These are phyloP conservation scores for Crenuchus spilurus DNA, from an alignment of 2,797 vertebrate genomes.

Conservation along the genomic window DNA sequence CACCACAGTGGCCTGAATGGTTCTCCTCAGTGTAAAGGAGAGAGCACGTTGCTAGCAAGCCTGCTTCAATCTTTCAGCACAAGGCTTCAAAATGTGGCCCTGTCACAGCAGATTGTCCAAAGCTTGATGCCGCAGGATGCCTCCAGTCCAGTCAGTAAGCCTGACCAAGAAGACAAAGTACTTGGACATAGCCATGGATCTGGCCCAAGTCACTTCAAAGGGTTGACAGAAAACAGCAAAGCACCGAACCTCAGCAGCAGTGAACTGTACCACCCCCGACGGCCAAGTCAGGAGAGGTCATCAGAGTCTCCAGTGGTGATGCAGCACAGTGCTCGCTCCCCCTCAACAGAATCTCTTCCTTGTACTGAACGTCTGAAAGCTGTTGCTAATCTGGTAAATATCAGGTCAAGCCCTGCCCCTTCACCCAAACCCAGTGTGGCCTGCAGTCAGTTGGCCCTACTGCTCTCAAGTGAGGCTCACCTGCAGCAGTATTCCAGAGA, in stretches of 20 bases:
- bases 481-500: slow-evolving; percentile 98
- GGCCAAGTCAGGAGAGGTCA: slow-evolving; percentile 81
- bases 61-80: slow-evolving; percentile 98
- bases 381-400: slow-evolving; percentile 96
- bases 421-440: slow-evolving; percentile 97
- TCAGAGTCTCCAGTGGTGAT: slow-evolving; percentile 84
- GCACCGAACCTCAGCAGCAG: slow-evolving; percentile 85
- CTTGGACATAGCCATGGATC: slow-evolving; percentile 84
- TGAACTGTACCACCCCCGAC: slow-evolving; percentile 81
- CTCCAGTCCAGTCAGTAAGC: slow-evolving; percentile 70
- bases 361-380: slow-evolving; percentile 94
- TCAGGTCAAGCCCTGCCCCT: slow-evolving; percentile 91
- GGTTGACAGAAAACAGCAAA: slow-evolving; percentile 91
- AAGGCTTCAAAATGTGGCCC: slow-evolving; percentile 93
- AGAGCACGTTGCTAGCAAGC: slow-evolving; percentile 96
- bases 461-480: slow-evolving; percentile 98
- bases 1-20: slow-evolving; percentile 88
- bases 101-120: slow-evolving; percentile 92
- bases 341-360: slow-evolving; percentile 85
- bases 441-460: slow-evolving; percentile 95
- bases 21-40: slow-evolving; percentile 85
- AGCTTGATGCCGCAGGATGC: slow-evolving; percentile 83
- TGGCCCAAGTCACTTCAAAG: slow-evolving; percentile 92
- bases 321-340: slow-evolving; percentile 78
- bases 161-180: slow-evolving; percentile 83